Evolutionary conservation across 2,113 vertebrate species (phyloP).

Genomic region (Cromileptes altivelis): DNA sequence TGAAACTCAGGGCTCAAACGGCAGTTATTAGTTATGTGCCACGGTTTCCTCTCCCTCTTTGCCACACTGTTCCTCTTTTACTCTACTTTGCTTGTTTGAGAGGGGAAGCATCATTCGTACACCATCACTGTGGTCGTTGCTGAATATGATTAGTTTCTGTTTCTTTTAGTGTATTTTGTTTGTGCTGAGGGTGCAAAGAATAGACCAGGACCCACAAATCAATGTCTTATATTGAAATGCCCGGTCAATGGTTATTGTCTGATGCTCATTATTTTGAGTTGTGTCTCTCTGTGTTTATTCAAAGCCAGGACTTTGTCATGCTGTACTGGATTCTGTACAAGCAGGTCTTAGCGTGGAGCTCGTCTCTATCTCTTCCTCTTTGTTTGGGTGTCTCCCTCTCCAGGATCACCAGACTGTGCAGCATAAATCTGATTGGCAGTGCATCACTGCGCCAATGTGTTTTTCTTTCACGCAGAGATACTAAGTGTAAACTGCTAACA

Average conservation of each 20-base stretch:
- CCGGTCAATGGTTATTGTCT: conserved; percentile 34
- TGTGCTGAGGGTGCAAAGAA: conserved; percentile 11
- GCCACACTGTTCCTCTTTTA: conserved; percentile 1
- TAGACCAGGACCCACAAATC: conserved; percentile 26
- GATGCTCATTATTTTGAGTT: conserved; percentile 53
- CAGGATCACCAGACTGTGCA: conserved; percentile 67
- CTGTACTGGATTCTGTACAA: conserved; percentile 50
- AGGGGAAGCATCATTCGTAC: neutral
- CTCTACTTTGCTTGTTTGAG: neutral
- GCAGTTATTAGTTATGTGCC: conserved; percentile 44
- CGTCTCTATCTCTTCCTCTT: conserved; percentile 47
- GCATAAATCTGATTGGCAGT: conserved; percentile 75
- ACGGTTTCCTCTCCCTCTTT: conserved; percentile 2
- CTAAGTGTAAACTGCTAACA: conserved; percentile 60
- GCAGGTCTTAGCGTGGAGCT: conserved; percentile 34
- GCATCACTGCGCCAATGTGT: conserved; percentile 66
- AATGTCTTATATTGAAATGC: conserved; percentile 38
- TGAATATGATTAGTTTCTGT: conserved; percentile 19
- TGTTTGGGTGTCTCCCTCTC: conserved; percentile 59
- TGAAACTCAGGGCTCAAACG: conserved; percentile 37
- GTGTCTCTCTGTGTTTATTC: conserved; percentile 54
- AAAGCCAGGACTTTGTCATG: conserved; percentile 52
- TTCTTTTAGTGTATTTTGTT: conserved; percentile 21
- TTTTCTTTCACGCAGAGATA: conserved; percentile 61
- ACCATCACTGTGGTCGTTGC: neutral